Evolutionary conservation across 2,888 invertebrate genomes (phyloP), one percentile per base, ranked within the genome.

Genomic region (Cheiracanthium punctorium): DNA sequence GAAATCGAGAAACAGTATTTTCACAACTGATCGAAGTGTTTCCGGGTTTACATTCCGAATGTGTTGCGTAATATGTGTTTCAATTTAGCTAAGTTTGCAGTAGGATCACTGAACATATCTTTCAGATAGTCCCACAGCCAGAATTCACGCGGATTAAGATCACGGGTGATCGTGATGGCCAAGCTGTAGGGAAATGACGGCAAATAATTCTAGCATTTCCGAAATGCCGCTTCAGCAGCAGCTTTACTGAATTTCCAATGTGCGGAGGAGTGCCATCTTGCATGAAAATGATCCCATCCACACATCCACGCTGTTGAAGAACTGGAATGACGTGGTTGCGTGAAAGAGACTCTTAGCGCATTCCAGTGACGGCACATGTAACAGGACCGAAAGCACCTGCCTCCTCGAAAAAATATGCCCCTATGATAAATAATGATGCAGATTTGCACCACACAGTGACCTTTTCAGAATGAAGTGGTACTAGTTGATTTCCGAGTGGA

Each of bases 401-500:
- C 14, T 17, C 43, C 43, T 10, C 10, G 17, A 48, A 48, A 48
- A 48, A 48, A 48, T 48, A 48, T 48, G 43, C 7, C 43, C 17
- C 43, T 48, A 48, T 17, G 43, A 48, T 48, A 48, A 48, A 48
- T 7, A 17, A 48, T 48, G 43, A 2, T 17, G 17, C 14, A 48
- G 14, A 48, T 17, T 17, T 17, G 14, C 43, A 74, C 12, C n/a
- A 33, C 7, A 73, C 37, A 20, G 58, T 58, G 14, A 64, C 64
- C 8, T 33, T 33, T 33, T 24, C 64, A 58, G 33, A 24, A 64
- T 73, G 58, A 52, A 73, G 73, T 17, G 73, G 73, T 20, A 64
- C 58, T 74, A 64, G 74, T 73, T 4, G 5, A 58, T 32, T 41
- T 32, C 8, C 32, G 30, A 73, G 32, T 41, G 0, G 32, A 52